A percentile compares a stretch with the other conserved stretches of the same genome.
These are phyloP conservation scores for Sinocyclocheilus rhinocerous DNA, from an alignment of 2,113 vertebrate species.

Conservation along the genomic window DNA sequence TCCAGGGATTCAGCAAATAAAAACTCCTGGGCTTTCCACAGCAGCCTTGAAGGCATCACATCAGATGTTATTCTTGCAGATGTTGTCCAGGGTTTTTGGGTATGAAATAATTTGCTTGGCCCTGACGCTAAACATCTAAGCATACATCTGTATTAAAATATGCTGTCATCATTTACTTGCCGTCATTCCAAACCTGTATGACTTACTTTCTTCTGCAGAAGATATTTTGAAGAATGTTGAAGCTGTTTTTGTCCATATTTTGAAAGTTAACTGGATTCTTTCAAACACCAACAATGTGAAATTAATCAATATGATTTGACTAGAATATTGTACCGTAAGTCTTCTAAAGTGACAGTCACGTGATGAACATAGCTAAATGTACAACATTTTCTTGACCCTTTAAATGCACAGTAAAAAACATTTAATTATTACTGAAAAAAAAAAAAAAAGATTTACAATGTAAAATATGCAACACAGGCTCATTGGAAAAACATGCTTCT, in stretches of 20 bases:
- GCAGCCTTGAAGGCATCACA: background rate
- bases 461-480: background rate
- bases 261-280: background rate
- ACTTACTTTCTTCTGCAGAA: background rate
- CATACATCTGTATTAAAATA: no score
- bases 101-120: no score
- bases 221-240: background rate
- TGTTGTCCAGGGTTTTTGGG: background rate
- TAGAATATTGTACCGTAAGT: no score
- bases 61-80: background rate
- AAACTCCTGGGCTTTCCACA: background rate
- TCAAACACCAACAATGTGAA: background rate
- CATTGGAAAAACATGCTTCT: background rate
- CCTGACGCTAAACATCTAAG: no score
- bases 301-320: background rate
- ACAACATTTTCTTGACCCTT: background rate
- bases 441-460: no score
- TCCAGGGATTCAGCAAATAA: background rate
- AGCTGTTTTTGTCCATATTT: background rate
- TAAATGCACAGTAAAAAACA: background rate
- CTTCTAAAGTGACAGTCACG: no score
- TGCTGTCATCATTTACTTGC: background rate
- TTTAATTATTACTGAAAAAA: background rate
- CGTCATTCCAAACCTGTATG: background rate
- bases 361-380: background rate